Base-by-base conservation (phyloP, 23 tunicate species). In the Diplosoma virens region DNA sequence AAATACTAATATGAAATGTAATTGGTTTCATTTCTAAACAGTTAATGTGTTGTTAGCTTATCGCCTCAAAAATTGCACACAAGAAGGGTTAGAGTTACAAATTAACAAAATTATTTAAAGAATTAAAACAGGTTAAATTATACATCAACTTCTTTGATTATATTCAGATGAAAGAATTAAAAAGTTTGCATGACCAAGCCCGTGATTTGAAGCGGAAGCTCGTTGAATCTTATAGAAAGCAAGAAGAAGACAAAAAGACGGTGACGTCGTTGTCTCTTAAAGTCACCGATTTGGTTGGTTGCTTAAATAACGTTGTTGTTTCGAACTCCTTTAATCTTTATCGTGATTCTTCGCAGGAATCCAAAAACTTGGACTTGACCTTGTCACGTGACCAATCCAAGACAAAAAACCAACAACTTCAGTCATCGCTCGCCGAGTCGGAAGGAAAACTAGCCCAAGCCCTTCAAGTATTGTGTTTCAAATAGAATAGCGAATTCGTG, bases 381-480 rank as follows among this genome's bases (percentile, higher is more conserved):
- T 80, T 45, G 32, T 29, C 47, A 29, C 35, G 32, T 27, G 17
- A 53, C 47, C 60, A 59, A 34, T 35, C 27, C 33, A 16, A 26
- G 32, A 75, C 56, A 9, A 73, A 72, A 58, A 82, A 68, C 2
- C 87, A 82, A 27, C 75, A 74, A 31, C 59, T 89, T 9, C 54
- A 72, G 72, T 25, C 45, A 47, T 56, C 75, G 6, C 7, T 82
- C 0, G 71, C 72, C 63, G 84, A 89, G 16, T 79, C 86, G 9
- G 96, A 89, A 78, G 63, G 84, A 7, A 82, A 72, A 63, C 83
- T 82, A 0, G 84, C 96, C 46, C 80, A 82, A 77, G 79, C 84
- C 18, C 55, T 89, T 21, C 84, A 88, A 81, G 95, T 87, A 2
- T 24, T 28, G 6, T 11, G 5, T 56, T 56, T 56, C 21, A 18